phyloP scores from a whole-genome alignment of 1,140 invertebrate genomes.

The Macrotrachela quadricornifera region DNA sequence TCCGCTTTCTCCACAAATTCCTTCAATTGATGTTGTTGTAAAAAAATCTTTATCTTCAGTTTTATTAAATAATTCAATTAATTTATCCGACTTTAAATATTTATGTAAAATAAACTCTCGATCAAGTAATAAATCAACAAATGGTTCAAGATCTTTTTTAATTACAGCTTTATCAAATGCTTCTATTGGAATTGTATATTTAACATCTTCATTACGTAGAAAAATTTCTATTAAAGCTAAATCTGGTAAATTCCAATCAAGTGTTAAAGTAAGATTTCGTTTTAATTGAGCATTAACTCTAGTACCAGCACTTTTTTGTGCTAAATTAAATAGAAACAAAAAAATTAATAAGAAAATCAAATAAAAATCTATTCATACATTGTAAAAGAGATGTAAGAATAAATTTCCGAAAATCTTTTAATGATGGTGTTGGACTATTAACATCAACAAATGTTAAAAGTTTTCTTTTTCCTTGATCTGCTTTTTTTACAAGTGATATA shows the following conservation, averaged over 20 bases:
- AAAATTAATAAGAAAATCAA: slow-evolving; percentile 3
- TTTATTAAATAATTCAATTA: slow-evolving; percentile 24
- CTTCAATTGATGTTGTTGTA: slow-evolving; percentile 24
- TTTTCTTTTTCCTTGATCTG: too few species aligned
- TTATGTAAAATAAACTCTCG: slow-evolving; percentile 27
- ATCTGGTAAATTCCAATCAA: slow-evolving; percentile 32
- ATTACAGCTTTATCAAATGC: slow-evolving; percentile 29
- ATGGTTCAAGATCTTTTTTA: slow-evolving; percentile 26
- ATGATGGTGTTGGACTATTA: too few species aligned
- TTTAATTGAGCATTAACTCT: slow-evolving; percentile 17
- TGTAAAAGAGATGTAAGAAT: slow-evolving; percentile 23
- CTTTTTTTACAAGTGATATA: slow-evolving; percentile 19
- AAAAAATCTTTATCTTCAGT: slow-evolving; percentile 30
- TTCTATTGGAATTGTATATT: slow-evolving; percentile 26
- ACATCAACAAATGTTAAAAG: too few species aligned
- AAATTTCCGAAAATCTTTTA: too few species aligned
- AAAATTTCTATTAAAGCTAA: slow-evolving; percentile 28
- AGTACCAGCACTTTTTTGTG: slow-evolving; percentile 12
- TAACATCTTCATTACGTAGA: slow-evolving; percentile 20
- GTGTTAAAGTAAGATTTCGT: slow-evolving; percentile 26
- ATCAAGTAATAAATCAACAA: slow-evolving; percentile 30
- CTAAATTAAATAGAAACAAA: too few species aligned
- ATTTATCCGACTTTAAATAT: slow-evolving; percentile 22
- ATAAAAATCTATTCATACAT: background rate
- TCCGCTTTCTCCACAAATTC: slow-evolving; percentile 18